A percentile compares a stretch with the other conserved stretches of the same genome.
Evolutionary conservation across 2,113 vertebrate genomes (phyloP).

Genomic region (Perca schrenkii): DNA sequence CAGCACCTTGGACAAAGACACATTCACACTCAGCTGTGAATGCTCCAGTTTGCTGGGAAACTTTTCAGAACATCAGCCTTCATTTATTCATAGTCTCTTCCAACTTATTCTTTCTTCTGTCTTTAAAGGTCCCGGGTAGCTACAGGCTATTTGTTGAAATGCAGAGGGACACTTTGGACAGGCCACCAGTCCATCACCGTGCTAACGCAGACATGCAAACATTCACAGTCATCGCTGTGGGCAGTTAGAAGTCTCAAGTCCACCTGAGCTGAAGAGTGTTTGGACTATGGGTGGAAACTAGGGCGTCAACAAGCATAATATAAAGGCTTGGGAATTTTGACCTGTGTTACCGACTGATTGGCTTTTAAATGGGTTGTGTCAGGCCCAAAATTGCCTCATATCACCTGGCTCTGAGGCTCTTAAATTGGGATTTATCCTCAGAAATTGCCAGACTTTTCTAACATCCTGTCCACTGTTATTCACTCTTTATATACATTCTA

Average conservation of each 20-base stretch:
- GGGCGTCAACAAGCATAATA: neutral
- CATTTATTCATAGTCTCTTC: constrained; percentile 47
- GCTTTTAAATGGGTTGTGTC: neutral
- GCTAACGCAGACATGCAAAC: constrained; percentile 27
- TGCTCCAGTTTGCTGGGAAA: constrained; percentile 29
- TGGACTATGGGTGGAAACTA: constrained; percentile 16
- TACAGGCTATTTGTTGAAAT: constrained; percentile 46
- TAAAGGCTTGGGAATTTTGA: neutral
- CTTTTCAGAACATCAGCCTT: constrained; percentile 45
- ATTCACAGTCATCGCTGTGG: constrained; percentile 34
- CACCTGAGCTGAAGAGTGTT: constrained; percentile 23
- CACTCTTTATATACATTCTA: neutral
- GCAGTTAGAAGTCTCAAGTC: constrained; percentile 1
- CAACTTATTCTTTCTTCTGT: neutral
- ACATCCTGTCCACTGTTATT: neutral
- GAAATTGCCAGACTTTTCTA: neutral
- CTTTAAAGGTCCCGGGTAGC: neutral
- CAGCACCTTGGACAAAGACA: constrained; percentile 67
- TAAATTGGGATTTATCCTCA: neutral
- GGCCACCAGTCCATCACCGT: constrained; percentile 36
- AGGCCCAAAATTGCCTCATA: neutral
- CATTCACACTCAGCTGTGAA: constrained; percentile 15
- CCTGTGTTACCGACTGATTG: neutral
- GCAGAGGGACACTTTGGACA: constrained; percentile 63
- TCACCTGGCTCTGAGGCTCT: neutral